A percentile compares a stretch with the other conserved stretches of the same genome.
Evolutionary conservation across 1,140 invertebrate species (phyloP).

Genomic region (Drosophila mauritiana): DNA sequence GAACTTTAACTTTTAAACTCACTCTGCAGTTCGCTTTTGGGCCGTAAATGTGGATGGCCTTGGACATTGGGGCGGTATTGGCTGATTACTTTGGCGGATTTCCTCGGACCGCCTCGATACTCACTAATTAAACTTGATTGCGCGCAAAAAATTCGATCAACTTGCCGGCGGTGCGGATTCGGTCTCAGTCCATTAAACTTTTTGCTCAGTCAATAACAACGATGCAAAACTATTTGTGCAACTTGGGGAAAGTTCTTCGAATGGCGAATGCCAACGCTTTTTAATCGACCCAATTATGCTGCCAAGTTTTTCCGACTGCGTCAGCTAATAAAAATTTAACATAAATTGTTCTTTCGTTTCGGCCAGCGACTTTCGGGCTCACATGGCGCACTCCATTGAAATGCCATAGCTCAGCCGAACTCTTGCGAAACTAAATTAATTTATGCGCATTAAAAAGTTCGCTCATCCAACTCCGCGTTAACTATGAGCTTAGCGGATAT

Average conservation of each 20-base stretch:
- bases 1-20: not conserved
- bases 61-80: not conserved
- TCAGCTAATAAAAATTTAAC: constrained; percentile 62
- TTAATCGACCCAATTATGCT: constrained; percentile 77
- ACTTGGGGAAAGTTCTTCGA: constrained; percentile 58
- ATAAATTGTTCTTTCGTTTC: constrained; percentile 44
- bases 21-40: not conserved
- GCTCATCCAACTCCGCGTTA: not conserved
- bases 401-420: constrained; percentile 68
- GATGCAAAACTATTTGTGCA: constrained; percentile 67
- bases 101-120: constrained; percentile 5
- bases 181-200: constrained; percentile 63
- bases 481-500: constrained; percentile 15
- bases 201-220: constrained; percentile 66
- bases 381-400: constrained; percentile 66
- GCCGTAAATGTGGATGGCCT: not conserved
- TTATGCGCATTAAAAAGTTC: constrained; percentile 61
- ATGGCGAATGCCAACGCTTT: constrained; percentile 49
- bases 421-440: constrained; percentile 69
- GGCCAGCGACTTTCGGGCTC: constrained; percentile 35
- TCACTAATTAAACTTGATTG: constrained; percentile 57
- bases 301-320: constrained; percentile 59
- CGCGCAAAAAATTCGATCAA: constrained; percentile 42
- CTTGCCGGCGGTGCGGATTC: constrained; percentile 11
- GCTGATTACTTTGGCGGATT: constrained; percentile 36